A percentile compares a stretch with the other conserved stretches of the same genome.
phyloP scores from a whole-genome alignment of 2,888 invertebrate species.

The Syritta pipiens region DNA sequence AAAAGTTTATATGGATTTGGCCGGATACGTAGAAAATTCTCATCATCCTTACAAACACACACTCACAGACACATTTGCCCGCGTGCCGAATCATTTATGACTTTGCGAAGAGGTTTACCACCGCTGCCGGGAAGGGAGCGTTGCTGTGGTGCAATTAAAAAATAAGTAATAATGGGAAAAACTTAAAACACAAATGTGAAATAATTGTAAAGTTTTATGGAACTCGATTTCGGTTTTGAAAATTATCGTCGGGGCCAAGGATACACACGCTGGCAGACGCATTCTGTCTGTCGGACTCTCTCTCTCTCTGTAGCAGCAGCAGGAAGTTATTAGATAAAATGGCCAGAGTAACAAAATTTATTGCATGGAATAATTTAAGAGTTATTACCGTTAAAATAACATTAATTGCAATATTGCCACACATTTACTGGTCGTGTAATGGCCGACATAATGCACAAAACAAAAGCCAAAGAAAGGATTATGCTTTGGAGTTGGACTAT shows the following conservation, averaged over 20 bases:
- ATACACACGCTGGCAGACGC: slow-evolving; percentile 1
- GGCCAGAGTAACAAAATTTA: slow-evolving; percentile 50
- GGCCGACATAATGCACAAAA: slow-evolving; percentile 6
- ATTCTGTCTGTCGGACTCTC: no score
- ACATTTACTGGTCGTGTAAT: slow-evolving; percentile 46
- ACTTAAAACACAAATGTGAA: slow-evolving; percentile 65
- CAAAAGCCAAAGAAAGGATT: slow-evolving; percentile 29
- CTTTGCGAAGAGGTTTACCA: slow-evolving; percentile 14
- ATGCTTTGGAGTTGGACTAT: no score
- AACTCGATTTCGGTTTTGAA: slow-evolving; percentile 58
- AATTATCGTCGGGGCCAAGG: slow-evolving; percentile 36
- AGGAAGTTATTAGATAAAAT: slow-evolving; percentile 67
- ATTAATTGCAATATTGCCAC: slow-evolving; percentile 67
- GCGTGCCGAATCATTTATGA: slow-evolving; percentile 47
- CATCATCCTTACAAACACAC: no score
- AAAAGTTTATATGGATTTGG: slow-evolving; percentile 62
- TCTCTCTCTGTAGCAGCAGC: no score
- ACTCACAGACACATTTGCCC: no score
- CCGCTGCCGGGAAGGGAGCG: background rate
- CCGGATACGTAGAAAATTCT: no score
- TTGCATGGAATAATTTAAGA: slow-evolving; percentile 64
- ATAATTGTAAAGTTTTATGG: slow-evolving; percentile 66
- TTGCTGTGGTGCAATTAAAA: slow-evolving; percentile 66
- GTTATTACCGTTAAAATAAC: slow-evolving; percentile 60
- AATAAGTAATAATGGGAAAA: slow-evolving; percentile 56